Evolutionary conservation across 53 echinoderm and acorn worm genomes (phyloP).

Genomic region (Patiria pectinifera): DNA sequence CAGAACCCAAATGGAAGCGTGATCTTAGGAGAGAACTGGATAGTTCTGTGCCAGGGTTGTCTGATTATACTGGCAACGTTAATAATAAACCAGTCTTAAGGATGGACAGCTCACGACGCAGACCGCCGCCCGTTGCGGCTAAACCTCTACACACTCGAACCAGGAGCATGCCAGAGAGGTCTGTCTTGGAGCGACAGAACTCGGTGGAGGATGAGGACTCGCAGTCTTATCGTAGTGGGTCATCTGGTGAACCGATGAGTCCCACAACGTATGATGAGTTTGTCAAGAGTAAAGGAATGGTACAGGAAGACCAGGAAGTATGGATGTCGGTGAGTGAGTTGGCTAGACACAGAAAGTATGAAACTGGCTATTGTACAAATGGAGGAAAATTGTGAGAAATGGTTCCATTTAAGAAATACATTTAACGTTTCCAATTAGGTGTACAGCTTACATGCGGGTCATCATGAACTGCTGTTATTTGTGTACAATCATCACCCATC

Average conservation of each 20-base stretch:
- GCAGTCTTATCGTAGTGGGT: slow-evolving; percentile 3
- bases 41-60: slow-evolving; percentile 43
- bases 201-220: slow-evolving; percentile 40
- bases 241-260: slow-evolving; percentile 9
- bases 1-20: slow-evolving; percentile 63
- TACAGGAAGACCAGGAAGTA: slow-evolving; percentile 62
- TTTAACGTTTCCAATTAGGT: too few relatives aligned
- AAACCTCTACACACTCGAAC: slow-evolving; percentile 56
- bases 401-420: too few relatives aligned
- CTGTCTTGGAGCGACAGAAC: slow-evolving; percentile 24
- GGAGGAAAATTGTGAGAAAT: not conserved
- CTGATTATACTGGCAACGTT: not conserved
- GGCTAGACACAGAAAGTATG: not conserved
- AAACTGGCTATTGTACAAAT: not conserved
- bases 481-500: too few relatives aligned
- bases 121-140: slow-evolving; percentile 29
- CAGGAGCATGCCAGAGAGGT: slow-evolving; percentile 66
- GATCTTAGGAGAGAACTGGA: slow-evolving; percentile 44
- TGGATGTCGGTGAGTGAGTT: slow-evolving; percentile 85
- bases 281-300: slow-evolving; percentile 55
- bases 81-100: slow-evolving; percentile 30
- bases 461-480: too few relatives aligned
- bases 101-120: slow-evolving; percentile 28
- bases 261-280: slow-evolving; percentile 58
- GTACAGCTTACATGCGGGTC: too few relatives aligned